Evolutionary conservation across 2,888 invertebrate genomes (phyloP).

Genomic region (Dascillus cervinus): DNA sequence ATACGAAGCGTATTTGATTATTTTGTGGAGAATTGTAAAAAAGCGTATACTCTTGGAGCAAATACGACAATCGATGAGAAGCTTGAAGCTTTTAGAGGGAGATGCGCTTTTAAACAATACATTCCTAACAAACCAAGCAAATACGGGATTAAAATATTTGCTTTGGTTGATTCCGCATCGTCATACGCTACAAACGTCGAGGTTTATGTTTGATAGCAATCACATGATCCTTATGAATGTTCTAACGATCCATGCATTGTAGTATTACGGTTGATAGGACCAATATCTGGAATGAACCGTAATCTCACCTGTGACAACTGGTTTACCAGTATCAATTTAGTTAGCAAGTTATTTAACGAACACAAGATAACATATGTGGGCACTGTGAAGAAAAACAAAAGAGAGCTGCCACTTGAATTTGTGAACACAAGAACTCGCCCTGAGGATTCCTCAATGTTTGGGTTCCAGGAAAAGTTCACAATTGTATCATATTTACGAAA

Average conservation of each 20-base stretch:
- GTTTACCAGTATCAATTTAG: too few relatives aligned
- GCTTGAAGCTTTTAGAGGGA: slow-evolving; percentile 1
- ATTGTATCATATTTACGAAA: slow-evolving; percentile 2
- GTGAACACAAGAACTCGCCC: slow-evolving; percentile 2
- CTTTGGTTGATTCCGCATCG: slow-evolving; percentile 4
- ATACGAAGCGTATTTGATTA: too few relatives aligned
- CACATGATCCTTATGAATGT: background rate
- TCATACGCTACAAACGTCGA: too few relatives aligned
- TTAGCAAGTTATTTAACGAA: background rate
- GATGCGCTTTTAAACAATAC: too few relatives aligned
- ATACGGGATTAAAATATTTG: slow-evolving; percentile 1
- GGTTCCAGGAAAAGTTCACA: too few relatives aligned
- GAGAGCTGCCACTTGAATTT: too few relatives aligned
- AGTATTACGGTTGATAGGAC: background rate
- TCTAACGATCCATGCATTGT: background rate
- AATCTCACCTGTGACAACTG: background rate
- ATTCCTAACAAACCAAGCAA: too few relatives aligned
- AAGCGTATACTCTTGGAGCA: background rate
- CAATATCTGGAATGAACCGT: slow-evolving; percentile 1
- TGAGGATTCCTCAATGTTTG: slow-evolving; percentile 1
- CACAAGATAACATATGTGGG: background rate
- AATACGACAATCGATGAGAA: too few relatives aligned
- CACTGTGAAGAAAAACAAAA: too few relatives aligned
- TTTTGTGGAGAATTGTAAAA: slow-evolving; percentile 2
- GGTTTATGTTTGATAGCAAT: too few relatives aligned